These are phyloP conservation scores for Ophioninae sp. DNA, from an alignment of 2,888 invertebrate species.

Conservation along the genomic window DNA sequence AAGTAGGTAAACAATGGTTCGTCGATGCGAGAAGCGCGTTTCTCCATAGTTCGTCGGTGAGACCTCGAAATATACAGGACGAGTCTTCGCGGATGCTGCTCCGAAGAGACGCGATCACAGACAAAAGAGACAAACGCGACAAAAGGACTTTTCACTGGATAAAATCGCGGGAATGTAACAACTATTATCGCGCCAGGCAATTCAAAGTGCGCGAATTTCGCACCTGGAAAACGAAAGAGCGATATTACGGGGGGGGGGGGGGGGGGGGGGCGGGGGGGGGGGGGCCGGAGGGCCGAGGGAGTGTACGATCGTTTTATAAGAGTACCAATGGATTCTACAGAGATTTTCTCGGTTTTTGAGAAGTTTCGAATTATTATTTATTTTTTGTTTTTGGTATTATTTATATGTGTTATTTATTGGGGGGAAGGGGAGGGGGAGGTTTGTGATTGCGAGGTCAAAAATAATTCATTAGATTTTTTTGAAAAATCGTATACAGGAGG, in stretches of 20 bases:
- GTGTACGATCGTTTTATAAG: too few relatives aligned
- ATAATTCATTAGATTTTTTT: too few relatives aligned
- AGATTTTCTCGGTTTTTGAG: too few relatives aligned
- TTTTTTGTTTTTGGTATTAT: too few relatives aligned
- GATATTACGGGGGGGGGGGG: background rate
- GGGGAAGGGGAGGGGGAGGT: too few relatives aligned
- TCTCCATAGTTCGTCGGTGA: slow-evolving; percentile 20
- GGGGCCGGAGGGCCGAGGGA: too few relatives aligned
- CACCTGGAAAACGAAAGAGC: background rate
- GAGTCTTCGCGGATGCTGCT: slow-evolving; percentile 2
- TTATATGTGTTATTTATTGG: too few relatives aligned
- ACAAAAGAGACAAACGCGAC: slow-evolving; percentile 1
- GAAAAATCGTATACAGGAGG: too few relatives aligned
- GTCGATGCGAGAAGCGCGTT: slow-evolving; percentile 65
- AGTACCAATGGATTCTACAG: too few relatives aligned
- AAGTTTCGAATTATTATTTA: too few relatives aligned
- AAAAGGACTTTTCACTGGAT: slow-evolving; percentile 15
- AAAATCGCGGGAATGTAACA: background rate
- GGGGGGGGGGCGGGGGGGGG: too few relatives aligned
- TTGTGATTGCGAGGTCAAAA: too few relatives aligned
- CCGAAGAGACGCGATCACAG: background rate
- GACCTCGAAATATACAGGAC: slow-evolving; percentile 57
- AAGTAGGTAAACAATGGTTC: slow-evolving; percentile 70
- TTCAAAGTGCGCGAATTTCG: background rate
- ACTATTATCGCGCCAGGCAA: background rate